These are phyloP conservation scores for Bombus terrestris DNA, from an alignment of 1,140 invertebrate species.

Conservation along the genomic window DNA sequence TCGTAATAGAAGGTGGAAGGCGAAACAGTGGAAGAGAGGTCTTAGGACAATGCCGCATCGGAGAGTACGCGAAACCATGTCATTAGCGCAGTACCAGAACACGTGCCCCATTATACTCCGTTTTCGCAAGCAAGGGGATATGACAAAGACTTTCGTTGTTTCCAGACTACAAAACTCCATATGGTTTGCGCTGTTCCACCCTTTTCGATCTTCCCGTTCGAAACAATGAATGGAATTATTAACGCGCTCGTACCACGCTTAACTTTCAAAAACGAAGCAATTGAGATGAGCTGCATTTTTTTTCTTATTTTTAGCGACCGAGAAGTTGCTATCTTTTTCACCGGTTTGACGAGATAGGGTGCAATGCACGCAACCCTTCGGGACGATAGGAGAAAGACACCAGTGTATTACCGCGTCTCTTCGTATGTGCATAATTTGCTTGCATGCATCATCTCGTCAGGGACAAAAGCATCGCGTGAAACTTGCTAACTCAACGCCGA, in stretches of 20 bases:
- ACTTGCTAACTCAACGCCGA: conserved; percentile 27
- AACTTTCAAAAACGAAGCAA: neutral
- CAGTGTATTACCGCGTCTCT: conserved; percentile 3
- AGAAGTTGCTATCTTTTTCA: conserved; percentile 10
- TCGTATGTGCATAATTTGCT: conserved; percentile 49
- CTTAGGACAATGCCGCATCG: conserved; percentile 58
- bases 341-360: conserved; percentile 40
- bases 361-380: conserved; percentile 49
- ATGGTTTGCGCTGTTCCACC: neutral
- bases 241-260: conserved; percentile 16
- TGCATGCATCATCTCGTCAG: conserved; percentile 5
- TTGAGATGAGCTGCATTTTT: neutral
- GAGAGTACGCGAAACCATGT: conserved; percentile 60
- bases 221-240: conserved; percentile 55
- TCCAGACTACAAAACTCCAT: conserved; percentile 35
- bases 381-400: neutral
- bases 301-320: too few species aligned
- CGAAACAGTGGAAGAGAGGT: conserved; percentile 25
- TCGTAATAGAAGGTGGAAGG: conserved; percentile 7
- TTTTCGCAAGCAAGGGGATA: conserved; percentile 23
- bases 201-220: neutral
- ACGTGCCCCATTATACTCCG: conserved; percentile 67
- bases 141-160: conserved; percentile 67
- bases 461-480: conserved; percentile 11
- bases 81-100: conserved; percentile 64